Evolutionary conservation across 1,140 invertebrate genomes (phyloP), one percentile per base, ranked within the genome.

Genomic region (Saxidomus purpurata): DNA sequence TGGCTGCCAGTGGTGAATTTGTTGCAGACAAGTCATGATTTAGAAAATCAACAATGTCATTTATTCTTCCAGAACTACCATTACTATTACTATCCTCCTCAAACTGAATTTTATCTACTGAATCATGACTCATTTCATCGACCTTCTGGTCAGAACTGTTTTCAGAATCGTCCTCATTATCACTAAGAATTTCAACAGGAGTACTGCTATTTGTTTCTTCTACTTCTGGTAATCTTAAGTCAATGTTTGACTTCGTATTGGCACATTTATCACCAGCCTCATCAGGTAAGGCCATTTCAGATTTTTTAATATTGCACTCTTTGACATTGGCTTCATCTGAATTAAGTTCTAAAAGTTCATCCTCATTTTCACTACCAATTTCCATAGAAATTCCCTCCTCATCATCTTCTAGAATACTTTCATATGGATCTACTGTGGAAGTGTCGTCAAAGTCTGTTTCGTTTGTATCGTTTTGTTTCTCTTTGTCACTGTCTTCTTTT

Each of bases 301-400:
- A 19, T 49, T 49, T 52, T 25, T 77, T 43, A 49, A 13, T 79
- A 52, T 36, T 79, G 31, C 47, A 52, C 28, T 59, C 49, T 34
- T 52, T 22, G 43, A 0, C 31, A 31, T 49, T 28, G 28, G 47
- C 1, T 36, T 34, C 11, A 15, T 79, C 76, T 49, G 43, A 77
- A 77, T 4, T 25, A 61, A 61, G 19, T 36, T 40, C 49, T 47
- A 87, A 47, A 31, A 87, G 31, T 36, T 55, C 31, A 47, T 87
- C 84, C 55, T 87, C 84, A 87, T 67, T 67, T n/a, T 87, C 84
- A 87, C 69, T 77, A 25, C 52, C 84, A 34, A 87, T 59, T 25
- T 87, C 84, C 84, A 87, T 87, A 40, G 36, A 47, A n/a, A 87
- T 71, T 9, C 84, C 84, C 9, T 77, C 84, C 6, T 87, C 84